Evolutionary conservation across 2,113 vertebrate genomes (phyloP), one percentile per base, ranked within the genome.

Genomic region (Cettia cetti): DNA sequence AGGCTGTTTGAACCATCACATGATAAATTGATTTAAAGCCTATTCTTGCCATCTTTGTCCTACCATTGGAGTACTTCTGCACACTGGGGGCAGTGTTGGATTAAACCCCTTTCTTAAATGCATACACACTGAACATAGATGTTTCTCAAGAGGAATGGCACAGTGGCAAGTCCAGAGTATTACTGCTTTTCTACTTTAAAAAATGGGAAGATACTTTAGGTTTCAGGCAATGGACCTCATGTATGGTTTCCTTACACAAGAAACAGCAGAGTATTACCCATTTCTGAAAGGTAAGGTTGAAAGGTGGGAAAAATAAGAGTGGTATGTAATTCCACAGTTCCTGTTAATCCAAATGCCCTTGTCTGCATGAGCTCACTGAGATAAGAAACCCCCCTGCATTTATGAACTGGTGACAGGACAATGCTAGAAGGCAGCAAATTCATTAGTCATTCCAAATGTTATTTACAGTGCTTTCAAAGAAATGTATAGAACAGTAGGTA

Each of bases 391-490:
- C 39, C 49, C 49, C 40, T 90, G 49, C n/a, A 83, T 89, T 78
- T 83, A 79, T 83, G 92, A 93, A 69, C 6, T 39, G 81, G 37
- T 65, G 64, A 65, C 56, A 82, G 68, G 42, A 80, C 44, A 87
- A 45, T 33, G 56, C 70, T 49, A 40, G 30, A 57, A 77, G 75
- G 57, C 4, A 68, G 71, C 42, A 84, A 66, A 87, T 92, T 40
- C 26, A 83, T 56, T 13, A 42, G 49, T 77, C 57, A 76, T 45
- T 56, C 61, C 59, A 60, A 53, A 79, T 74, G 59, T 86, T 83
- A 91, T 86, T 89, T 84, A 89, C 59, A 76, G 50, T 74, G 68
- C 88, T 95, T 92, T 84, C 37, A 68, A 85, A 79, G 31, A 52
- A 85, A 87, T 23, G 9, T 63, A 72, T 33, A 69, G 49, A 86